Evolutionary conservation across 2,888 invertebrate species (phyloP), one percentile per base, ranked within the genome.

Genomic region (Chrysodeixis includens): DNA sequence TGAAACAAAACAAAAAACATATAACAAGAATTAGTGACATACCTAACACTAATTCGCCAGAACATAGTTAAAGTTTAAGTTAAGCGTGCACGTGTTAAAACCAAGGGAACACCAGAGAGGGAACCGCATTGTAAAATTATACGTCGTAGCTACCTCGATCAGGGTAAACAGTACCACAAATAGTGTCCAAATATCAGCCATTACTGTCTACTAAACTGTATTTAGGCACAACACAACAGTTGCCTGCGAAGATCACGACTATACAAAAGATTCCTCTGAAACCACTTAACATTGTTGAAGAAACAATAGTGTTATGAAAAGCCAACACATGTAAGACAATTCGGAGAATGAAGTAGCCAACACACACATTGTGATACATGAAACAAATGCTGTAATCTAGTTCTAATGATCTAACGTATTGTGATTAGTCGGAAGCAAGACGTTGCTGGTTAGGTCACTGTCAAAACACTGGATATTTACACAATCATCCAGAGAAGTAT

Each of bases 121-220:
- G 52, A 88, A 78, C 44, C 71, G 74, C n/a, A 87, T 56, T n/a
- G 86, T 85, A 55, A 84, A 56, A 75, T 86, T 86, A 61, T 82
- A 86, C 53, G 77, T 40, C 30, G 67, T 59, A 54, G 79, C 82
- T 90, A 90, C 90, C 90, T 90, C 84, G 16, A 85, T 40, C 6
- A 85, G 16, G 7, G 77, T 57, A 44, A 86, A 53, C 16, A 87
- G 32, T 58, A 86, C 12, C 55, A 86, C 60, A 3, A 82, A 56
- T 59, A 82, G 8, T 16, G 44, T 62, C 72, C 73, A 75, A 40
- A 73, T 18, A 53, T 71, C 58, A 12, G 71, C 71, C 74, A 78
- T 76, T n/a, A 57, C 69, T 22, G 9, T 10, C 14, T 26, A 49
- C 44, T 58, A 55, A 56, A 55, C 54, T 53, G 44, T 18, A 32